Percentiles rank a stretch among this genome's conserved stretches.
Evolutionary conservation across 2,888 invertebrate genomes (phyloP).

Genomic region (Meiosimyza platycephala): DNA sequence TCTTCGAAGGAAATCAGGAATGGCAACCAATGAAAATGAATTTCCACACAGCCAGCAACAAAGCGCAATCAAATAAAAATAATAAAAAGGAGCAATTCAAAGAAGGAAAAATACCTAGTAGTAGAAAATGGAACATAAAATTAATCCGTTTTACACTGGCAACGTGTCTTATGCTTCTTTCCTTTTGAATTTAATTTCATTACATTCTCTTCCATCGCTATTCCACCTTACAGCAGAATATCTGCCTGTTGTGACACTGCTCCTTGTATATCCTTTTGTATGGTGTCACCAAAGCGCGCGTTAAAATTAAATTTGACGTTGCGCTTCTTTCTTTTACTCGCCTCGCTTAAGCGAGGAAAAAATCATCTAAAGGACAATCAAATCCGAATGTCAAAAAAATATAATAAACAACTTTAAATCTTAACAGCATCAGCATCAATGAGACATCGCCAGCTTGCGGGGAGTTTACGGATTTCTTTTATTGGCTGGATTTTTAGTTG

Average conservation of each 20-base stretch:
- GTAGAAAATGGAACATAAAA: conserved; percentile 54
- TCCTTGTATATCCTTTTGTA: not conserved
- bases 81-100: conserved; percentile 8
- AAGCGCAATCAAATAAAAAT: conserved; percentile 1
- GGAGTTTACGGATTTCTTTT: conserved; percentile 22
- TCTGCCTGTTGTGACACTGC: not conserved
- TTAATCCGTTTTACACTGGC: conserved; percentile 55
- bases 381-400: conserved; percentile 15
- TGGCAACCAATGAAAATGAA: conserved; percentile 17
- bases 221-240: conserved; percentile 9
- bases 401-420: conserved; percentile 28
- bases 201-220: not conserved
- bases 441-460: not conserved
- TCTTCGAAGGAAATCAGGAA: not conserved
- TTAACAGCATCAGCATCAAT: not conserved
- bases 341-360: not conserved
- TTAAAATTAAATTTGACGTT: conserved; percentile 22
- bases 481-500: not conserved
- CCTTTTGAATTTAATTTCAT: not conserved
- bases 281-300: not conserved
- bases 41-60: not conserved
- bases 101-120: not conserved
- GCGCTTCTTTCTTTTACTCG: not conserved
- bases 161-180: conserved; percentile 49
- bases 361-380: conserved; percentile 18